Evolutionary conservation across 1,140 invertebrate species (phyloP), one percentile per base, ranked within the genome.

Genomic region (Megalonaias nervosa): DNA sequence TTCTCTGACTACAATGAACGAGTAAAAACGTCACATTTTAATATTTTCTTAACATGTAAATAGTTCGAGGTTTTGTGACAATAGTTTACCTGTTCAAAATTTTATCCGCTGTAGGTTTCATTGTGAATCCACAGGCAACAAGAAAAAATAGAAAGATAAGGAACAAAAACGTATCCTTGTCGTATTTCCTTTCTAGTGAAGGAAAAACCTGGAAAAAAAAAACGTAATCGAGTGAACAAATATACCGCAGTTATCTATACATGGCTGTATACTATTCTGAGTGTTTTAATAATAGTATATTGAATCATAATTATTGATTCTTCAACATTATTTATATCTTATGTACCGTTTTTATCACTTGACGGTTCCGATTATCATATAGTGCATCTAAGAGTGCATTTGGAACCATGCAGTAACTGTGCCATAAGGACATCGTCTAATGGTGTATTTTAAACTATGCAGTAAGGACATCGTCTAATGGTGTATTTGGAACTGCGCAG

Each of bases 61-160:
- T 38, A 38, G 38, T 9, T 6, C 38, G 2, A 38, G 38, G 4
- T 38, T 38, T 38, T 38, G 38, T 38, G 9, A 66, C 2, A 12
- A 14, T 48, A 26, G 2, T 59, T 70, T 80, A 87, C 86, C 86
- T 86, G 84, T 84, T 86, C 21, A 87, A 77, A 55, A 87, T 85
- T 73, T 82, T 87, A 65, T 87, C 86, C 9, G 65, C 12, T 2
- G 85, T 84, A 9, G 78, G 65, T 61, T 56, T 73, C 13, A 85
- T 68, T 56, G 85, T 85, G 71, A 83, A 85, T 15, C 70, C 64
- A 67, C 67, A 78, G 6, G 71, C 82, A 0, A 85, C 75, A n/a
- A 85, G 73, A 67, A 86, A 87, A 15, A 87, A 67, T 3, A 86
- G 57, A 73, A 86, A 86, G 2, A 87, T 72, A 6, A 86, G 79